Evolutionary conservation across 2,113 vertebrate genomes (phyloP).

Genomic region (Atherinomorus stipes): DNA sequence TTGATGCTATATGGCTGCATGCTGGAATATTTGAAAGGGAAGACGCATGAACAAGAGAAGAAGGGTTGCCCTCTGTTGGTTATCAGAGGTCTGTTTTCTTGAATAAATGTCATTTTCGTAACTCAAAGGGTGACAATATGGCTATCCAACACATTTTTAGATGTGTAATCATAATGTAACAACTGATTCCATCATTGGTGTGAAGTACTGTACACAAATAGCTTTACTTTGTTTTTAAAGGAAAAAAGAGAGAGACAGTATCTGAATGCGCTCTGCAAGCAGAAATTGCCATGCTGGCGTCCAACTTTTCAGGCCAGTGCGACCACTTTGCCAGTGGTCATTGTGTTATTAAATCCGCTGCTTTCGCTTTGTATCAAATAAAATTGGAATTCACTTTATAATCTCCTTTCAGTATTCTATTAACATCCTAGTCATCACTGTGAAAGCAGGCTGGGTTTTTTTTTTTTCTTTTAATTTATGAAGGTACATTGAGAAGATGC

Average conservation of each 20-base stretch:
- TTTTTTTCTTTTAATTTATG: constrained; percentile 81
- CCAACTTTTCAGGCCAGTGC: constrained; percentile 75
- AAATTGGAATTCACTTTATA: constrained; percentile 83
- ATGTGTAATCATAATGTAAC: constrained; percentile 75
- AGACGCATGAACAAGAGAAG: constrained; percentile 70
- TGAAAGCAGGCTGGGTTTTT: constrained; percentile 83
- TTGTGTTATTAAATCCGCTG: constrained; percentile 80
- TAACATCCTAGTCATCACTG: constrained; percentile 85
- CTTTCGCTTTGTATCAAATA: constrained; percentile 81
- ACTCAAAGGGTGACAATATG: constrained; percentile 72
- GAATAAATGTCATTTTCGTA: constrained; percentile 35
- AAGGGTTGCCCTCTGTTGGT: constrained; percentile 76
- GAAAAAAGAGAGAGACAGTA: constrained; percentile 40
- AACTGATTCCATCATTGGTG: constrained; percentile 71
- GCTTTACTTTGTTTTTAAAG: constrained; percentile 81
- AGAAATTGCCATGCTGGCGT: constrained; percentile 70
- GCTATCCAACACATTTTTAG: constrained; percentile 74
- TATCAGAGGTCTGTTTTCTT: constrained; percentile 61
- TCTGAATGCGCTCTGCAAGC: constrained; percentile 69
- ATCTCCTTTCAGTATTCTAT: constrained; percentile 86
- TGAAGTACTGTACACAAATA: constrained; percentile 86
- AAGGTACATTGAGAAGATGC: constrained; percentile 86
- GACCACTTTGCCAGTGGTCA: constrained; percentile 75
- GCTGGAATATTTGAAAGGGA: constrained; percentile 85
- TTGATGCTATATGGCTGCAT: constrained; percentile 82